Conservation (phyloP, 2,888 invertebrate genomes). For the Phaedon cochleariae region DNA sequence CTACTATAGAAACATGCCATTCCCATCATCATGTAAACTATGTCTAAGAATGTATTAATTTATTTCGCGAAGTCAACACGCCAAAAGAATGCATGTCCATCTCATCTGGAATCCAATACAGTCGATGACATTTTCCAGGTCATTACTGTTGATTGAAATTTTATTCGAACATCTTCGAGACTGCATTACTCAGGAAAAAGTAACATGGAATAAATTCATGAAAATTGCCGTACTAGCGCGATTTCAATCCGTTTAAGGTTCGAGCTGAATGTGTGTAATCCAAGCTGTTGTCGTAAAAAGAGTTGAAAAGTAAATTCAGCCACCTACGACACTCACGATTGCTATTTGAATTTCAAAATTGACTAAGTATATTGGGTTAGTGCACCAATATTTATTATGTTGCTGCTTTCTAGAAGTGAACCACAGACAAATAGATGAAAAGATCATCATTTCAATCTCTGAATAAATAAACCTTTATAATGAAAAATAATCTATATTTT, state of each 20-base stretch:
- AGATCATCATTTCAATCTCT: too few species aligned
- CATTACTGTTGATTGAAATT: constrained; percentile 23
- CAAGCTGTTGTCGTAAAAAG: constrained; percentile 49
- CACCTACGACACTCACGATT: constrained; percentile 47
- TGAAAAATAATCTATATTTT: too few species aligned
- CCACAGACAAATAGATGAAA: too few species aligned
- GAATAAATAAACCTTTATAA: too few species aligned
- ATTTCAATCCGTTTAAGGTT: constrained; percentile 46
- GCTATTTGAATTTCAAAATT: constrained; percentile 38
- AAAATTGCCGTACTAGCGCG: constrained; percentile 42
- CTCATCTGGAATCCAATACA: neutral
- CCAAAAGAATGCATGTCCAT: neutral
- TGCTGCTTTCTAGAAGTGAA: neutral
- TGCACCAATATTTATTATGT: constrained; percentile 2
- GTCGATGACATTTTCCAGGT: constrained; percentile 9
- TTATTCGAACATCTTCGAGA: constrained; percentile 14
- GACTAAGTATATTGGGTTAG: constrained; percentile 19
- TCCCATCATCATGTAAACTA: too few species aligned
- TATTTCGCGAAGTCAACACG: neutral
- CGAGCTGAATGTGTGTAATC: constrained; percentile 44
- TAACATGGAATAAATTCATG: constrained; percentile 35
- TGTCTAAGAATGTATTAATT: neutral
- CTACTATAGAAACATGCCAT: too few species aligned
- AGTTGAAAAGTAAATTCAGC: constrained; percentile 49
- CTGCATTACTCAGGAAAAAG: too few species aligned